Conservation (phyloP, 2,888 invertebrate genomes). For the Sericinus montela region DNA sequence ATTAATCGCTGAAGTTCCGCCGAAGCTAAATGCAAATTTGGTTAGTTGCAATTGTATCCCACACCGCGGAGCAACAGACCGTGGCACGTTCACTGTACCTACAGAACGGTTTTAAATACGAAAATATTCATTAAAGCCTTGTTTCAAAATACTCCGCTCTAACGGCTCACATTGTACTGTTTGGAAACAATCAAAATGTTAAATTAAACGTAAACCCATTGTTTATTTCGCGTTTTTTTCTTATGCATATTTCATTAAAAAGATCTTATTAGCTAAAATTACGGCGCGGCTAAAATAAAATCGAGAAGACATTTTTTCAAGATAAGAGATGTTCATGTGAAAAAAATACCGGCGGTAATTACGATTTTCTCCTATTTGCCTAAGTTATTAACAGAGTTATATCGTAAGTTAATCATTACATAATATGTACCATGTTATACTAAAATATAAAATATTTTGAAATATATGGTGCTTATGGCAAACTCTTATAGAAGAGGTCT, state of each 20-base stretch:
- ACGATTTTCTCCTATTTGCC: no score
- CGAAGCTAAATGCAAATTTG: constrained; percentile 71
- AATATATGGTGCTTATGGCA: no score
- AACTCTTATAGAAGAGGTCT: no score
- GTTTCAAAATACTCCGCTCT: constrained; percentile 37
- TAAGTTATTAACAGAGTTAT: no score
- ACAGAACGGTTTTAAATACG: constrained; percentile 39
- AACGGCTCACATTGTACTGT: constrained; percentile 24
- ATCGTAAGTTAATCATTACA: no score
- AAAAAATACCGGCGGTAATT: no score
- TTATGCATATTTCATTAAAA: constrained; percentile 14
- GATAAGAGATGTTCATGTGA: no score
- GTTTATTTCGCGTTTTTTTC: constrained; percentile 17
- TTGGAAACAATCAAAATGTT: constrained; percentile 27
- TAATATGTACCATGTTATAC: no score
- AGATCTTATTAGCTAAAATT: constrained; percentile 10
- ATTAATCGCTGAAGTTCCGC: constrained; percentile 55
- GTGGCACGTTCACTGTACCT: constrained; percentile 48
- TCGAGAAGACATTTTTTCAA: no score
- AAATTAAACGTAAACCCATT: constrained; percentile 26
- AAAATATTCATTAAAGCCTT: constrained; percentile 52
- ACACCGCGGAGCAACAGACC: constrained; percentile 56
- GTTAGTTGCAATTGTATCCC: constrained; percentile 58
- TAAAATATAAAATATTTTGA: no score
- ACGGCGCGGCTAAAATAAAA: no score